Conservation (phyloP, 2,797 vertebrate genomes). For the Philypnodon macrostomus region DNA sequence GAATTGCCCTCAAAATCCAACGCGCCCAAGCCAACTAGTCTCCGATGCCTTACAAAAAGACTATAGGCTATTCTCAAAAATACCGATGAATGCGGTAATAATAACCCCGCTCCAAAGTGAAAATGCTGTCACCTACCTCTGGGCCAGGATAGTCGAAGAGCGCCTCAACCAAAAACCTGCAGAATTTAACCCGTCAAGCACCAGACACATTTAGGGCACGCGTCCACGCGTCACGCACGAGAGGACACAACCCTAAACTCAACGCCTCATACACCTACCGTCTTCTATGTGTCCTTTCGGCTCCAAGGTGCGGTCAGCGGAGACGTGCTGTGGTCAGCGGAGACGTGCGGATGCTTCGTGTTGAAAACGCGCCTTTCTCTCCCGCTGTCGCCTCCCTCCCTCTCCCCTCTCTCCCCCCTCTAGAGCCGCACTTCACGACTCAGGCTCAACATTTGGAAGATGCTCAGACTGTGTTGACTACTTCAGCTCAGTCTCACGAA, state of each 20-base stretch:
- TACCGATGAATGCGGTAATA: neutral
- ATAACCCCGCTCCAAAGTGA: conserved; percentile 12
- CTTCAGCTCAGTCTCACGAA: conserved; percentile 57
- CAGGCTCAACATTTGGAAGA: conserved; percentile 70
- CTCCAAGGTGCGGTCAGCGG: conserved; percentile 11
- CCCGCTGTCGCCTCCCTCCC: conserved; percentile 48
- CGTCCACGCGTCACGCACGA: conserved; percentile 12
- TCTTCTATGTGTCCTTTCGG: neutral
- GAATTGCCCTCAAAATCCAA: conserved; percentile 2
- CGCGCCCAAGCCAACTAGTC: neutral
- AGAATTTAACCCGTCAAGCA: conserved; percentile 81
- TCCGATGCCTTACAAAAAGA: too few relatives aligned
- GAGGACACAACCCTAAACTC: neutral
- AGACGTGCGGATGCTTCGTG: conserved; percentile 31
- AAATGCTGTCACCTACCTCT: conserved; percentile 34
- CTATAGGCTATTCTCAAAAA: too few relatives aligned
- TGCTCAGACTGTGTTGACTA: conserved; percentile 66
- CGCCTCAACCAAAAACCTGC: conserved; percentile 73
- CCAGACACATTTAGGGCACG: conserved; percentile 28
- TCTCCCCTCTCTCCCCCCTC: conserved; percentile 60
- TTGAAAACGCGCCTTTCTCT: conserved; percentile 27
- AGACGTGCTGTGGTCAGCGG: conserved; percentile 7
- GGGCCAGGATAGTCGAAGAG: conserved; percentile 41
- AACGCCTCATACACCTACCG: conserved; percentile 35
- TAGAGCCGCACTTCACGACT: conserved; percentile 66